phyloP scores from a whole-genome alignment of 2,113 vertebrate species.

The Periophthalmodon schlosseri region DNA sequence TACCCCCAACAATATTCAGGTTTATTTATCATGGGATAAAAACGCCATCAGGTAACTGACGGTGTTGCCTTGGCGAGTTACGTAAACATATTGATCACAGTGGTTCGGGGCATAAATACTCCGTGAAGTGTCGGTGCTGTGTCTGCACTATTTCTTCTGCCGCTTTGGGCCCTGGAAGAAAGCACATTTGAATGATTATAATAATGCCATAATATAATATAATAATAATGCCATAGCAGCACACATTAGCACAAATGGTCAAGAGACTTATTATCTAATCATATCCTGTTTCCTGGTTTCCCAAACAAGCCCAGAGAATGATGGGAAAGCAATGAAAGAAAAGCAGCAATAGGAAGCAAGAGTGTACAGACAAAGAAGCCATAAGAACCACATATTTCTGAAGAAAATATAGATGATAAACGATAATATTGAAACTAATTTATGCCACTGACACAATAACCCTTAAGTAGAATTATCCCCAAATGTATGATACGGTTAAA shows the following conservation, averaged over 20 bases:
- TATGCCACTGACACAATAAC: no score
- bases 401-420: no score
- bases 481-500: no score
- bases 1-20: background rate
- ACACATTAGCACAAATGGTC: slow-evolving; percentile 26
- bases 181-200: background rate
- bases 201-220: no score
- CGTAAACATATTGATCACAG: slow-evolving; percentile 5
- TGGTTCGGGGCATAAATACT: slow-evolving; percentile 3
- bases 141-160: background rate
- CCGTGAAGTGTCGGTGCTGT: slow-evolving; percentile 10
- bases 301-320: slow-evolving; percentile 9
- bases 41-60: background rate
- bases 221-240: background rate
- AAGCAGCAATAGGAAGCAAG: slow-evolving; percentile 6
- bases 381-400: no score
- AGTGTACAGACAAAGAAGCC: background rate
- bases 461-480: no score
- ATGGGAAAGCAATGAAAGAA: background rate
- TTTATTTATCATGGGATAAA: background rate
- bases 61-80: background rate
- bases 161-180: background rate
- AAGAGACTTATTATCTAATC: slow-evolving; percentile 13
- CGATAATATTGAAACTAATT: no score
- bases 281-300: slow-evolving; percentile 23